These are phyloP conservation scores for Dendrolimus punctatus DNA, from an alignment of 1,140 invertebrate genomes.

Conservation along the genomic window DNA sequence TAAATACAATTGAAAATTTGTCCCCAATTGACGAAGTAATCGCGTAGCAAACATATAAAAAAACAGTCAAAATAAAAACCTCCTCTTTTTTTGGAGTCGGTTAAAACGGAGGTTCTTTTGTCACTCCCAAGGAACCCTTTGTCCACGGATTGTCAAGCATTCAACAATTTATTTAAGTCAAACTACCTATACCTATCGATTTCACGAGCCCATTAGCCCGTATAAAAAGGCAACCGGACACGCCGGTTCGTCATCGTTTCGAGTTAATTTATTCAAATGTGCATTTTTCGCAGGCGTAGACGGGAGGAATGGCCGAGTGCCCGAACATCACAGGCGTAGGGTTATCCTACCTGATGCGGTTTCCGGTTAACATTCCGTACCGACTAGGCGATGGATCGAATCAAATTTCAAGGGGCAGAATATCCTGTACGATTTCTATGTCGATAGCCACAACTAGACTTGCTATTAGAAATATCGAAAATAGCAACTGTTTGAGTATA, in stretches of 20 bases:
- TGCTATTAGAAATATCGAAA: too few species aligned
- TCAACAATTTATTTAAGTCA: slow-evolving; percentile 1
- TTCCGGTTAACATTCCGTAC: slow-evolving; percentile 41
- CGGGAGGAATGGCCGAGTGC: slow-evolving; percentile 8
- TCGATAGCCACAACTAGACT: too few species aligned
- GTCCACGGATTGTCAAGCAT: background rate
- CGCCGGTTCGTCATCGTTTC: slow-evolving; percentile 21
- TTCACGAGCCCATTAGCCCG: slow-evolving; percentile 13
- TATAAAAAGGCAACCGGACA: slow-evolving; percentile 23
- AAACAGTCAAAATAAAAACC: too few species aligned
- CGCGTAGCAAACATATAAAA: too few species aligned
- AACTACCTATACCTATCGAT: slow-evolving; percentile 12
- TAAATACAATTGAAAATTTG: too few species aligned
- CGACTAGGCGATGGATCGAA: slow-evolving; percentile 10
- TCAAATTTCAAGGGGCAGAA: too few species aligned
- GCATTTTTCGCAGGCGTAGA: slow-evolving; percentile 22
- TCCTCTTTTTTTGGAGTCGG: too few species aligned
- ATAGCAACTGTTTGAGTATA: too few species aligned
- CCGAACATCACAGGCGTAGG: slow-evolving; percentile 8
- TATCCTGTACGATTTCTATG: too few species aligned
- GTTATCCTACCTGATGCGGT: slow-evolving; percentile 41
- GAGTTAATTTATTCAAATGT: slow-evolving; percentile 32
- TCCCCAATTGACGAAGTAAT: too few species aligned
- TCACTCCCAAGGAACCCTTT: too few species aligned
- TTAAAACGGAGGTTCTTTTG: too few species aligned